These are phyloP conservation scores for Drosophila meridionalis DNA, from an alignment of 2,888 invertebrate genomes.

Conservation along the genomic window DNA sequence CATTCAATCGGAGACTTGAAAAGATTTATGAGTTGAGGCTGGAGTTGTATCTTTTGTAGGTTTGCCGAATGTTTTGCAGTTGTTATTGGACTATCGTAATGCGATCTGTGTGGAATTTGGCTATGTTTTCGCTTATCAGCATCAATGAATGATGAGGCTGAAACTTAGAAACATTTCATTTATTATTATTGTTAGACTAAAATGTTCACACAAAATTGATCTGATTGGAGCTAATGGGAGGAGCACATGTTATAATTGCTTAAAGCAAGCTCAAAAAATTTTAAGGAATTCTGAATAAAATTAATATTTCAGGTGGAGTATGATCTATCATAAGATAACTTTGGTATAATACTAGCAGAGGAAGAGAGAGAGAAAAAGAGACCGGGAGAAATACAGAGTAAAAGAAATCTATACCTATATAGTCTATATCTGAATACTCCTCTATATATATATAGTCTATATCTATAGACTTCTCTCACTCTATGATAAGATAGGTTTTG, in stretches of 20 bases:
- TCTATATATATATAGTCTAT: too few relatives aligned
- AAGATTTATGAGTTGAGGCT: neutral
- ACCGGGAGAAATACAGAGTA: too few relatives aligned
- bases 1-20: slow-evolving; percentile 4
- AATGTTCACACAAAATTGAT: neutral
- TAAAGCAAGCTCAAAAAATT: neutral
- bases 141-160: neutral
- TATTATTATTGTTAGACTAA: too few relatives aligned
- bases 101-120: slow-evolving; percentile 6
- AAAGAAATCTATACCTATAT: too few relatives aligned
- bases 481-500: too few relatives aligned
- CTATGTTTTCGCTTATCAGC: neutral
- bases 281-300: neutral
- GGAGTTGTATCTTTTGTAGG: neutral
- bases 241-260: neutral
- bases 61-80: neutral
- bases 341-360: too few relatives aligned
- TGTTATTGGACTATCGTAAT: neutral
- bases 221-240: neutral
- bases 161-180: neutral
- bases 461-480: too few relatives aligned
- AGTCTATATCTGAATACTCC: too few relatives aligned
- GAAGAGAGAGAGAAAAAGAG: too few relatives aligned
- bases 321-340: neutral
- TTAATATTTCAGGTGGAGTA: neutral